These are phyloP conservation scores for Scelioninae gen. 1 DNA, from an alignment of 2,888 invertebrate species.

Conservation along the genomic window DNA sequence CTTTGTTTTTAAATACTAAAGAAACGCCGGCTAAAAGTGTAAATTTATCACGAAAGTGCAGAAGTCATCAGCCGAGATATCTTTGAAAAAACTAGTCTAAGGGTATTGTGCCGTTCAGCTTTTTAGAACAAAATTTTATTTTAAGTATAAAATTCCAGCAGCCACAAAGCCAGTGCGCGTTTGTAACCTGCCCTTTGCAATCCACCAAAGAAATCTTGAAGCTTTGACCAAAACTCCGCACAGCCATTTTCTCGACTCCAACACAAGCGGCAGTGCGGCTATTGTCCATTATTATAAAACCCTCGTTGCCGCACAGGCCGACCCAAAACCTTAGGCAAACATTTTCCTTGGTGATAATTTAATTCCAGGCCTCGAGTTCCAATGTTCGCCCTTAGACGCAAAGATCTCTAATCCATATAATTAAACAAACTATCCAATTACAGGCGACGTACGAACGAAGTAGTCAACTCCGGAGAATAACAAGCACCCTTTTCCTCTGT, in stretches of 20 bases:
- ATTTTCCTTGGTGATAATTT: conserved; percentile 51
- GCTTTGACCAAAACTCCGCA: conserved; percentile 21
- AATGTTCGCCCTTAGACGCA: conserved; percentile 53
- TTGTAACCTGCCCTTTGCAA: conserved; percentile 18
- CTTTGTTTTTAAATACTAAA: too few species aligned
- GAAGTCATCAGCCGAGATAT: too few species aligned
- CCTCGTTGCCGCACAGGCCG: conserved; percentile 10
- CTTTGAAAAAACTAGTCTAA: neutral
- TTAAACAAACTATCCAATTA: conserved; percentile 62
- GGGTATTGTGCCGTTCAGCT: neutral
- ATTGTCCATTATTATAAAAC: conserved; percentile 32
- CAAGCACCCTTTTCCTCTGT: conserved; percentile 45
- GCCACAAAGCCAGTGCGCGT: conserved; percentile 3
- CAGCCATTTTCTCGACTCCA: conserved; percentile 6
- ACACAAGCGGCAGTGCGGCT: conserved; percentile 3
- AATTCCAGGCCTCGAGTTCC: conserved; percentile 42
- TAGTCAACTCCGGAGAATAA: conserved; percentile 48
- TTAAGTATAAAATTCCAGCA: conserved; percentile 9
- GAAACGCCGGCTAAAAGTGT: too few species aligned
- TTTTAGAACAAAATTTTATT: conserved; percentile 7
- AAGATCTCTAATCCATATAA: conserved; percentile 58
- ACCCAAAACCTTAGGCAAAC: conserved; percentile 24
- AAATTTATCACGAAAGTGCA: neutral
- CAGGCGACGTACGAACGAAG: conserved; percentile 57
- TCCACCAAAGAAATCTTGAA: conserved; percentile 15